Conservation (phyloP, 30 jellyfish, hydroid and myxozoan genomes). For the Pseudorhiza aurosa region DNA sequence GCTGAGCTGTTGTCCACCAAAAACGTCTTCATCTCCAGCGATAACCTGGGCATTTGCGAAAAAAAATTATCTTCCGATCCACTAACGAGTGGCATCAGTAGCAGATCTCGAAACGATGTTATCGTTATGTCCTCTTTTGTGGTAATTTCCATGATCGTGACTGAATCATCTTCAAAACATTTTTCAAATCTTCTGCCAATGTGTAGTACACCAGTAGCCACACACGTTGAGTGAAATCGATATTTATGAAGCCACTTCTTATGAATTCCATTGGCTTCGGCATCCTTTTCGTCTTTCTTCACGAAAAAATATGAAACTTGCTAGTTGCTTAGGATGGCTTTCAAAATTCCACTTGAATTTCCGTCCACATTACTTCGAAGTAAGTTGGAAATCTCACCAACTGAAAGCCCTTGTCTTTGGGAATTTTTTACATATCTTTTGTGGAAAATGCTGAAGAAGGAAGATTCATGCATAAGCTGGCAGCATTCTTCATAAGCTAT, state of each 20-base stretch:
- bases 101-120: background rate
- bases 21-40: background rate
- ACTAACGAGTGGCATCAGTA: slow-evolving; percentile 6
- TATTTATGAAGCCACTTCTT: background rate
- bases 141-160: slow-evolving; percentile 2
- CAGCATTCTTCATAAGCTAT: background rate
- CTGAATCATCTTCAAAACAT: slow-evolving; percentile 22
- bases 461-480: background rate
- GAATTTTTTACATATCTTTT: background rate
- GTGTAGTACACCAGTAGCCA: background rate
- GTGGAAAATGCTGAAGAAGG: slow-evolving; percentile 1
- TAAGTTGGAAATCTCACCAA: background rate
- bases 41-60: background rate
- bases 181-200: slow-evolving; percentile 7
- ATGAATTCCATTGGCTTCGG: slow-evolving; percentile 5
- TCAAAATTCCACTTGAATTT: background rate
- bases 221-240: slow-evolving; percentile 6
- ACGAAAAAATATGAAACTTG: background rate
- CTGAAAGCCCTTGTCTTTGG: background rate
- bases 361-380: slow-evolving; percentile 2
- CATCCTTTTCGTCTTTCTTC: background rate
- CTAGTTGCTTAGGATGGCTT: slow-evolving; percentile 1
- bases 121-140: background rate
- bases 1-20: background rate
- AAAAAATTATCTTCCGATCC: background rate